Evolutionary conservation across 2,113 vertebrate species (phyloP).

Genomic region (Grus americana): DNA sequence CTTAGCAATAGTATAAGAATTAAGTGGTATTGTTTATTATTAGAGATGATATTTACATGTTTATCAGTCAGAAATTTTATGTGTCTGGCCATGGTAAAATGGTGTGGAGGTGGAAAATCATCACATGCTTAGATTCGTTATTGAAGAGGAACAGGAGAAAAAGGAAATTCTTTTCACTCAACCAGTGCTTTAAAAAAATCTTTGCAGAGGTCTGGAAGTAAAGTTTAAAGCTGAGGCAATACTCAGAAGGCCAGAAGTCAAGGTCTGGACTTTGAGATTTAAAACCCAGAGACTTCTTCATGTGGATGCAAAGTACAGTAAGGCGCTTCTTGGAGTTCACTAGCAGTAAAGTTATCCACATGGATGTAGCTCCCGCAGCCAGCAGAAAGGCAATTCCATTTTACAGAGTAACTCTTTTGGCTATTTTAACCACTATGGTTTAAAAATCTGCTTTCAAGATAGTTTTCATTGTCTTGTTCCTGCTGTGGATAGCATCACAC

Average conservation of each 20-base stretch:
- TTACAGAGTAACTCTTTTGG: too few relatives aligned
- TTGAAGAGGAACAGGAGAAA: not conserved
- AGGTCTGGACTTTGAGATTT: not conserved
- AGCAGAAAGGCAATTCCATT: not conserved
- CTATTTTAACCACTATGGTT: not conserved
- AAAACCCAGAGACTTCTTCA: not conserved
- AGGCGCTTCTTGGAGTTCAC: not conserved
- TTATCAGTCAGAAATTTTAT: not conserved
- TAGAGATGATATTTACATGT: not conserved
- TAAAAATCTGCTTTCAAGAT: not conserved
- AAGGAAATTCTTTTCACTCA: not conserved
- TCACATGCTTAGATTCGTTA: not conserved
- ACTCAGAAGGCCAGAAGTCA: not conserved
- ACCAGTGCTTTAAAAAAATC: not conserved
- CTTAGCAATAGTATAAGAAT: not conserved
- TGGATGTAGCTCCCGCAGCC: not conserved
- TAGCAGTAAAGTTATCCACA: not conserved
- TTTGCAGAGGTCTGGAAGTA: not conserved
- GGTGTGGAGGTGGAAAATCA: not conserved
- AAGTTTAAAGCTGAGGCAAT: not conserved
- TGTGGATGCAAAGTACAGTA: not conserved
- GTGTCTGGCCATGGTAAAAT: not conserved
- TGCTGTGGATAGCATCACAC: not conserved
- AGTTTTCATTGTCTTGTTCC: not conserved
- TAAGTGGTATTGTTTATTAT: not conserved